A percentile compares a stretch with the other conserved stretches of the same genome.
phyloP scores from a whole-genome alignment of 2,113 vertebrate species.

The Ursus arctos region DNA sequence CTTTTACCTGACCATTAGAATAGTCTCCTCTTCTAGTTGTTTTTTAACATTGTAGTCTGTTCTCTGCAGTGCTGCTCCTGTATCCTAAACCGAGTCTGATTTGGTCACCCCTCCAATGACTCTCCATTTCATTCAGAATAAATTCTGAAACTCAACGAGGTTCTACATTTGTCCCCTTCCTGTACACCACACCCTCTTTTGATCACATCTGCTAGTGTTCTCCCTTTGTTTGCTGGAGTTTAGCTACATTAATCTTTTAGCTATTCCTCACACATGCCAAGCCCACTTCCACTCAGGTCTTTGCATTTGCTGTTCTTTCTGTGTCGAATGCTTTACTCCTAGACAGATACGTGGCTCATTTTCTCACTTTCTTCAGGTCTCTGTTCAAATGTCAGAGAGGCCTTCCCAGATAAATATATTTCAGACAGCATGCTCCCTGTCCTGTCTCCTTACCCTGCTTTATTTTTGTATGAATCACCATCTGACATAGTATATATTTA shows the following conservation, averaged over 20 bases:
- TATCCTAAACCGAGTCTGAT: not conserved
- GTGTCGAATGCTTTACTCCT: not conserved
- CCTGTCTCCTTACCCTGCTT: not conserved
- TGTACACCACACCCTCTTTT: not conserved
- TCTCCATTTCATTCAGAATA: not conserved
- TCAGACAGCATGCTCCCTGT: not conserved
- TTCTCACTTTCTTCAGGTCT: not conserved
- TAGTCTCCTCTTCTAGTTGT: not conserved
- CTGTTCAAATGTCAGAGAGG: not conserved
- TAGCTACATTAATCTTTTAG: not conserved
- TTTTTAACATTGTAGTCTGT: not conserved
- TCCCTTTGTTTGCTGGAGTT: not conserved
- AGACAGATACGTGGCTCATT: not conserved
- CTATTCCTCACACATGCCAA: not conserved
- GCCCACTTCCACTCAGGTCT: not conserved
- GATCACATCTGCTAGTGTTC: not conserved
- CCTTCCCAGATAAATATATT: not conserved
- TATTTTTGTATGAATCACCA: conserved; percentile 29
- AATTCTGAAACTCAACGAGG: not conserved
- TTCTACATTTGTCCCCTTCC: not conserved
- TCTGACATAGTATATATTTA: not conserved
- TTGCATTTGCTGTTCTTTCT: not conserved
- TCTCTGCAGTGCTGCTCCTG: not conserved
- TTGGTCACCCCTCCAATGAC: not conserved
- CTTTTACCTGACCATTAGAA: not conserved